phyloP scores from a whole-genome alignment of 2,888 invertebrate genomes.

The Drosophila hamatofila region DNA sequence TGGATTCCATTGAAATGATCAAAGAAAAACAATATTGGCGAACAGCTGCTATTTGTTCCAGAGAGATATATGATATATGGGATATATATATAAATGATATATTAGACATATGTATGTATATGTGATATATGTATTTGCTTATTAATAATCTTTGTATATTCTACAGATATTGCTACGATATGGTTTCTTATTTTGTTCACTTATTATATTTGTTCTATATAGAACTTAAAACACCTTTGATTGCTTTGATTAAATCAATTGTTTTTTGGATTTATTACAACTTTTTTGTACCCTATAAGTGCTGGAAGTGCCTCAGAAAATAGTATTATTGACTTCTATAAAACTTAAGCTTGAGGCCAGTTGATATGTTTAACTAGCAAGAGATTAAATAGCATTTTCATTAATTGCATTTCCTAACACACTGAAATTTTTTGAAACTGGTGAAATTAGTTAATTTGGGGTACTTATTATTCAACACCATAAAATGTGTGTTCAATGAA shows the following conservation, averaged over 20 bases:
- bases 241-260: neutral
- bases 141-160: constrained; percentile 1
- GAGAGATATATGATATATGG: neutral
- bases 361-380: neutral
- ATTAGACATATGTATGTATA: neutral
- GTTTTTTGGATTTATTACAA: too few relatives aligned
- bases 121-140: neutral
- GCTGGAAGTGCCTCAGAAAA: neutral
- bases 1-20: constrained; percentile 44
- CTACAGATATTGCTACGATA: neutral
- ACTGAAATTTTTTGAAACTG: neutral
- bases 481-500: neutral
- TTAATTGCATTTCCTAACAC: neutral
- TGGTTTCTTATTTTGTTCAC: neutral
- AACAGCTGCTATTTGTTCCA: neutral
- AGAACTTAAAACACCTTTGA: neutral
- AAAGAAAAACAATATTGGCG: constrained; percentile 25
- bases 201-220: neutral
- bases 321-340: too few relatives aligned
- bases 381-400: neutral
- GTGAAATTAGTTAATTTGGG: too few relatives aligned
- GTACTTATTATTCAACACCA: too few relatives aligned
- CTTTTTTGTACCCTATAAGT: neutral
- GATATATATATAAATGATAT: neutral
- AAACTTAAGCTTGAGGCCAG: neutral